Base-by-base conservation (phyloP, 1,140 invertebrate genomes). In the Drosophila subobscura region DNA sequence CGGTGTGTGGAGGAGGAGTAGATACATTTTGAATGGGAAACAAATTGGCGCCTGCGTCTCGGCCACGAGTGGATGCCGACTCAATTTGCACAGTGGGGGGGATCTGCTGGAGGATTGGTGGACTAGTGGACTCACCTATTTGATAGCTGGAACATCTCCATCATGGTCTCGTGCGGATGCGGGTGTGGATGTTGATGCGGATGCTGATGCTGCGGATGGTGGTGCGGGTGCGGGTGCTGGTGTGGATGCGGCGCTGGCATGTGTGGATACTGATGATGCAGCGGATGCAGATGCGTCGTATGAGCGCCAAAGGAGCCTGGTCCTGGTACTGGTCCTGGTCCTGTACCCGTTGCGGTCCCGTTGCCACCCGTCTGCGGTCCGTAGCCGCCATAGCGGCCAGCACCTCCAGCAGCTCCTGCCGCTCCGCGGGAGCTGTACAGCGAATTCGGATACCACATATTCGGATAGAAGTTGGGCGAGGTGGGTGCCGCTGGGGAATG, bases 401-500 rank as follows among this genome's bases (percentile, higher is more conserved):
- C 33, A 2, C 57, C 49, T 4, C 51, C 46, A 5, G 29, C 45
- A 10, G 45, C 33, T 20, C 54, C 64, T 12, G 46, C 44, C 0
- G 47, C 40, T 6, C 56, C 56, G 0, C 60, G 50, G 37, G 50
- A 58, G 14, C 88, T 73, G 37, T 89, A 88, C 0, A 89, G 72
- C 4, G 89, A 81, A 72, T 91, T 91, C 2, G 89, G 89, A 58
- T 90, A 88, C 89, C 89, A 91, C 89, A 90, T 91, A 40, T 90
- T 91, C 4, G 85, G 81, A 71, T 88, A 79, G 59, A 89, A 86
- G 10, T 56, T 37, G 2, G 73, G 49, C 45, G 33, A 12, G 10
- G 63, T 20, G 16, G 16, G 16, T 20, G 16, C 47, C 40, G 67
- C n/a, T 5, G 77, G 72, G 77, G 85, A 77, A 89, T 85, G 75